phyloP scores from a whole-genome alignment of 1,140 invertebrate species.

The Bombus fervidus region DNA sequence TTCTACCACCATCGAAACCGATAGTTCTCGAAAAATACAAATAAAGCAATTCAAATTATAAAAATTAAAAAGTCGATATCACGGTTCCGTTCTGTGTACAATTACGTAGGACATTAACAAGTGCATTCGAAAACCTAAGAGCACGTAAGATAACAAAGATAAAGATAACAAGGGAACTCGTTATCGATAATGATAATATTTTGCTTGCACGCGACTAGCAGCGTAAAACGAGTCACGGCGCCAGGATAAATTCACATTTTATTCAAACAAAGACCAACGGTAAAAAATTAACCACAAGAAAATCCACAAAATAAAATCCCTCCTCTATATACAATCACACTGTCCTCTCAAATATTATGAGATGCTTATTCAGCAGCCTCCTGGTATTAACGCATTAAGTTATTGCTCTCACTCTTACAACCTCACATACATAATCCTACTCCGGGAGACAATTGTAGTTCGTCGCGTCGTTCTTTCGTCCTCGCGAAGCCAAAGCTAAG shows the following conservation, averaged over 20 bases:
- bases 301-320: neutral
- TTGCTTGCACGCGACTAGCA: neutral
- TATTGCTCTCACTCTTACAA: neutral
- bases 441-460: neutral
- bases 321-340: neutral
- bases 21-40: too few species aligned
- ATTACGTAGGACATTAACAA: neutral
- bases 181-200: conserved; percentile 22
- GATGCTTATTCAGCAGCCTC: too few species aligned
- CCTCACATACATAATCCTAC: neutral
- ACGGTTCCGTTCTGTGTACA: neutral
- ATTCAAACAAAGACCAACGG: neutral
- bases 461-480: neutral
- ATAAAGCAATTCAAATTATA: neutral
- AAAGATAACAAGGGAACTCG: conserved; percentile 13
- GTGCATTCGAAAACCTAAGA: neutral
- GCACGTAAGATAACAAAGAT: neutral
- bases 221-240: neutral
- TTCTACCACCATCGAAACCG: too few species aligned
- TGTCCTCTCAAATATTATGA: too few species aligned
- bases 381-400: neutral
- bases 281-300: neutral
- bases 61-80: neutral
- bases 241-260: neutral
- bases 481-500: neutral